A percentile compares a stretch with the other conserved stretches of the same genome.
phyloP scores from a whole-genome alignment of 2,113 vertebrate species.

The Ahaetulla prasina region DNA sequence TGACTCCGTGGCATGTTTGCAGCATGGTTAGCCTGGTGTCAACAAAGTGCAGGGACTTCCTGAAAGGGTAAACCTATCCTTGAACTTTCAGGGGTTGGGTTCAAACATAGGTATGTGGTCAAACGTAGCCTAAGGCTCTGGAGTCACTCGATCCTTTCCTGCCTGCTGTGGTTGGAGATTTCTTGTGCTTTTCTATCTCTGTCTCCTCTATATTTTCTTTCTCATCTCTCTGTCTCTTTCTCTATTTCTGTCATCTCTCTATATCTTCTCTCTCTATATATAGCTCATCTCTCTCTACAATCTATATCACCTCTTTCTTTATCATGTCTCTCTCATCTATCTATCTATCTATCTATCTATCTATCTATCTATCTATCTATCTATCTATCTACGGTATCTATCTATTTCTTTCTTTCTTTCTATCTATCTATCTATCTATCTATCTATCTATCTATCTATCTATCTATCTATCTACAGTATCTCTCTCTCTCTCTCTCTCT shows the following conservation, averaged over 20 bases:
- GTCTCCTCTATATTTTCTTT: background rate
- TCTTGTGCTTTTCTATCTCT: background rate
- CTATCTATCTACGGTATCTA: no score
- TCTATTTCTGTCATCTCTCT: background rate
- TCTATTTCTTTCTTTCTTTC: no score
- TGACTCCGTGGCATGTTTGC: no score
- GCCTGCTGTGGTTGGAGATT: background rate
- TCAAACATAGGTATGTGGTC: background rate
- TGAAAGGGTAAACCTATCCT: background rate
- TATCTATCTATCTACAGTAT: no score
- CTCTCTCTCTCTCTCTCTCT: background rate
- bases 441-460: background rate
- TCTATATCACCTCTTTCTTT: background rate
- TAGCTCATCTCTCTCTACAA: no score
- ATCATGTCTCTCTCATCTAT: background rate
- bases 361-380: background rate
- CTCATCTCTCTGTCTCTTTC: background rate
- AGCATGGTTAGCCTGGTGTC: background rate
- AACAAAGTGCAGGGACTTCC: background rate
- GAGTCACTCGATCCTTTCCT: background rate
- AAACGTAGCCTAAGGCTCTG: background rate
- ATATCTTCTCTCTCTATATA: background rate
- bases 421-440: background rate
- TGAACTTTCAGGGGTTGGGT: background rate
- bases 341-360: background rate